Evolutionary conservation across 2,113 vertebrate genomes (phyloP).

Genomic region (Atlantisia rogersi): DNA sequence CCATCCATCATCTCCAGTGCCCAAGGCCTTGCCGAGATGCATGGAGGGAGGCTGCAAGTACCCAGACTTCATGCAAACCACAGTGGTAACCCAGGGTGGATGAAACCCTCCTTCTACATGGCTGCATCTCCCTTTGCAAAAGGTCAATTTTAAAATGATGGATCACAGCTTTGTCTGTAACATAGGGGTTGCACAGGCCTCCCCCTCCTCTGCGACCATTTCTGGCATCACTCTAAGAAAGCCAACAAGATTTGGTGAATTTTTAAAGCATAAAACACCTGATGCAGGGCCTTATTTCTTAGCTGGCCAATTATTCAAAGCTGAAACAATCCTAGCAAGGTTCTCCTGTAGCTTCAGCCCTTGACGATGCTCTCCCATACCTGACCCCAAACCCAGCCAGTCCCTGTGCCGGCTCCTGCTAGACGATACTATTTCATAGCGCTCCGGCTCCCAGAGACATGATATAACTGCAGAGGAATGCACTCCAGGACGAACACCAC

Average conservation of each 20-base stretch:
- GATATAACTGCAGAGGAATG: slow-evolving; percentile 38
- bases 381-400: not conserved
- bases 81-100: not conserved
- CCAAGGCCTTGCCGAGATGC: not conserved
- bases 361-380: not conserved
- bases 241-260: not conserved
- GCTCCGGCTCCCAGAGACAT: not conserved
- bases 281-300: not conserved
- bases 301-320: not conserved
- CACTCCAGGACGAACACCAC: not conserved
- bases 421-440: not conserved
- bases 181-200: fast-evolving
- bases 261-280: not conserved
- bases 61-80: not conserved
- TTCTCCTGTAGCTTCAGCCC: not conserved
- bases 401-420: not conserved
- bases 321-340: not conserved
- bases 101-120: not conserved
- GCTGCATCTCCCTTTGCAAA: not conserved
- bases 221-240: not conserved
- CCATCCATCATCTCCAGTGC: not conserved
- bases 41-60: fast-evolving
- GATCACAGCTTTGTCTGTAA: not conserved
- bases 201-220: not conserved
- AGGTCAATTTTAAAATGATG: not conserved